These are phyloP conservation scores for Leucozona laternaria DNA, from an alignment of 2,888 invertebrate genomes.

Conservation along the genomic window DNA sequence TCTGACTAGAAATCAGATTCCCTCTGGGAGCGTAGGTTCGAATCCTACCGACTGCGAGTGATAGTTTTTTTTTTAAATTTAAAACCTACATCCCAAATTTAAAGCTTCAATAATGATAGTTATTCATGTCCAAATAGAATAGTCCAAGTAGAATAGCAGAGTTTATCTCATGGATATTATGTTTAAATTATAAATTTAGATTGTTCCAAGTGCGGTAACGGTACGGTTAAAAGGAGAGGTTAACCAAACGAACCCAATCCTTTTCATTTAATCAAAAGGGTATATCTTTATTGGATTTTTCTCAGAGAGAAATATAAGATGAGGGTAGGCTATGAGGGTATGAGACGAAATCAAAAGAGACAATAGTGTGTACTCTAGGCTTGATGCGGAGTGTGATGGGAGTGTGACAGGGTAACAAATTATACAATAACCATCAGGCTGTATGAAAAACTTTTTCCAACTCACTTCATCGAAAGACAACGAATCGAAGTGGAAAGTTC, in stretches of 20 bases:
- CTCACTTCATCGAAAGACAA: constrained; percentile 52
- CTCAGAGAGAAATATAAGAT: not conserved
- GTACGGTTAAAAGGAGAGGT: not conserved
- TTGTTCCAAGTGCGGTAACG: not conserved
- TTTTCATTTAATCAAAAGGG: not conserved
- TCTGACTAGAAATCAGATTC: constrained; percentile 76
- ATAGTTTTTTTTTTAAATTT: not conserved
- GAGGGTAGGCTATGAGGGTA: constrained; percentile 26
- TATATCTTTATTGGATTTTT: constrained; percentile 12
- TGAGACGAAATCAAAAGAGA: constrained; percentile 36
- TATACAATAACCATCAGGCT: constrained; percentile 35
- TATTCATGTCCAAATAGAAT: not conserved
- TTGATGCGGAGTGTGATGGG: not conserved
- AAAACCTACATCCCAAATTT: not conserved
- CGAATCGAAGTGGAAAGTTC: constrained; percentile 69
- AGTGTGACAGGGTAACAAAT: constrained; percentile 21
- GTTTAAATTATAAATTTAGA: not conserved
- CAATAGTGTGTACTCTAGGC: not conserved
- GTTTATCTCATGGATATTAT: not conserved
- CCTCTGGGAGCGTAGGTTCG: constrained; percentile 78
- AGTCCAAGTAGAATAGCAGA: no score
- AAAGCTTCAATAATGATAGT: not conserved
- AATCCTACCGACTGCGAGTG: constrained; percentile 78
- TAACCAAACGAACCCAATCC: not conserved
- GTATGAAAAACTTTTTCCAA: constrained; percentile 59